A percentile compares a stretch with the other conserved stretches of the same genome.
Conservation (phyloP, 64 coral and sea anemone species). For the Dendrophyllia cribrosa region DNA sequence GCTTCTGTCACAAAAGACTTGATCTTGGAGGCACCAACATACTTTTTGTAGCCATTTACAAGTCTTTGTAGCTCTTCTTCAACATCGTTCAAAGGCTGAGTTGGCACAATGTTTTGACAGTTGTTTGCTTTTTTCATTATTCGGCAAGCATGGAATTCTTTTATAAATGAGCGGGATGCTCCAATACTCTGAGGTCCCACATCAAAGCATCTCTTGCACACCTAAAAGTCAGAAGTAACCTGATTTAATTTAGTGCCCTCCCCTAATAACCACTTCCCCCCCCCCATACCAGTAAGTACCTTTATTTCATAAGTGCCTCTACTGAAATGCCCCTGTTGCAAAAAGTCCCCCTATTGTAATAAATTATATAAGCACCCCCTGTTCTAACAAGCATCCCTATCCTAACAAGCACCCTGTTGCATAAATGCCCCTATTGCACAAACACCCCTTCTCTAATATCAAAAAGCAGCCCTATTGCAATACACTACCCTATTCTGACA, state of each 20-base stretch:
- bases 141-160: constrained; percentile 52
- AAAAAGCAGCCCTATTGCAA: no score
- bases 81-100: background rate
- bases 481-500: no score
- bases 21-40: constrained; percentile 77
- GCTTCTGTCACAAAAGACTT: constrained; percentile 76
- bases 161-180: background rate
- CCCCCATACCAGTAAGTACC: no score
- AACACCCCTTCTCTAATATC: no score
- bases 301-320: no score
- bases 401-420: no score
- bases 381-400: no score
- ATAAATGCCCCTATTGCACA: no score
- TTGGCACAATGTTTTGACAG: background rate
- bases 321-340: no score
- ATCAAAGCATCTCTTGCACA: constrained; percentile 86
- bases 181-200: constrained; percentile 86
- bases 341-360: no score
- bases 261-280: no score
- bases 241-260: background rate
- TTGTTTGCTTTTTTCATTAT: constrained; percentile 7
- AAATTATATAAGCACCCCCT: no score
- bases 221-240: constrained; percentile 25
- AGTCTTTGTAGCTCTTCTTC: constrained; percentile 77
- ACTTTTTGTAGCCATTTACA: constrained; percentile 74